These are phyloP conservation scores for Andrena fulva DNA, from an alignment of 2,888 invertebrate genomes.

Conservation along the genomic window DNA sequence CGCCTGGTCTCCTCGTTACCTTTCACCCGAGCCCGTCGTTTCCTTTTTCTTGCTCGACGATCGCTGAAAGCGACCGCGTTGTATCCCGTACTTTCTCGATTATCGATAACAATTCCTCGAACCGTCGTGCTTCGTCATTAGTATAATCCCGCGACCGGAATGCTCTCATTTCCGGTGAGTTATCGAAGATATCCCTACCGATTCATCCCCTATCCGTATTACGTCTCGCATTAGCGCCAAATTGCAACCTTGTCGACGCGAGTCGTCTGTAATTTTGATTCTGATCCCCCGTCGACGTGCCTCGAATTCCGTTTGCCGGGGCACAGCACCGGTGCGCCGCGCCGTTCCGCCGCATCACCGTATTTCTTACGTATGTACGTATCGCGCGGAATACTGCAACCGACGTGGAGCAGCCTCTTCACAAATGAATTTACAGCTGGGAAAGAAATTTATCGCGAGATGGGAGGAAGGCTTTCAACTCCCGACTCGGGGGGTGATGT, in stretches of 20 bases:
- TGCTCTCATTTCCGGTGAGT: constrained; percentile 45
- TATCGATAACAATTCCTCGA: constrained; percentile 48
- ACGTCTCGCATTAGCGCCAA: constrained; percentile 44
- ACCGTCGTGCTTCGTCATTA: constrained; percentile 33
- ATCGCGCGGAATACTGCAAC: not conserved
- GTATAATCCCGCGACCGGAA: constrained; percentile 31
- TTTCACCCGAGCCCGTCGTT: constrained; percentile 9
- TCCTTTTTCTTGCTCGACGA: not conserved
- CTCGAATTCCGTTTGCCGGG: constrained; percentile 12
- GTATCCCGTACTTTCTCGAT: constrained; percentile 45
- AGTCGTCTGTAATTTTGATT: constrained; percentile 46
- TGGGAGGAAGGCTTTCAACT: not conserved
- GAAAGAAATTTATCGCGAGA: not conserved
- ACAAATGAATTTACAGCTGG: not conserved
- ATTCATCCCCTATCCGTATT: constrained; percentile 18
- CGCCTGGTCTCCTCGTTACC: constrained; percentile 12
- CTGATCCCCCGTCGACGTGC: constrained; percentile 53
- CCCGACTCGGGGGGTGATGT: not conserved
- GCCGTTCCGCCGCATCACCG: not conserved
- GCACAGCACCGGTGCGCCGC: not conserved
- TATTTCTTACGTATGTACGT: too few relatives aligned
- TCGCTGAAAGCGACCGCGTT: not conserved
- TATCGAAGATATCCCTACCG: constrained; percentile 45
- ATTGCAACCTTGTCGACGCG: constrained; percentile 45
- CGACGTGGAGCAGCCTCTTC: not conserved